Base-by-base conservation (phyloP, 2,113 vertebrate genomes). In the Coryphaenoides rupestris region DNA sequence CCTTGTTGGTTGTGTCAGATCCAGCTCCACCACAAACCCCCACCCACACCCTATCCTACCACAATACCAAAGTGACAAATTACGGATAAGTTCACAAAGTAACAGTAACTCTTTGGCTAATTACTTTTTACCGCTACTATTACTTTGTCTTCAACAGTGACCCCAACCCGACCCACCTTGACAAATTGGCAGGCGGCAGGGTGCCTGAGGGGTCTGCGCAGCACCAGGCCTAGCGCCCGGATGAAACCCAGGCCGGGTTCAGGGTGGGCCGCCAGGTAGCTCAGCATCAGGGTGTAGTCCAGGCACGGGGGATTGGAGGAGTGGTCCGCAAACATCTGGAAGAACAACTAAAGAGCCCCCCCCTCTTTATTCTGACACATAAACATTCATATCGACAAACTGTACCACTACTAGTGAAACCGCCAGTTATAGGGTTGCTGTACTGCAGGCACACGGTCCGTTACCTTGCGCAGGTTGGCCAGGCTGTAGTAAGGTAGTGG, bases 301-400 rank as follows among this genome's bases (percentile, higher is more conserved):
- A 98, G 81, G 58, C 60, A 78, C 9, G 90, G 71, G 1, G 89
- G 89, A 0, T 80, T 70, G 40, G 69, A 59, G 28, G 77, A 77
- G 26, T 22, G 77, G 82, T 93, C 89, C 1, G 81, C 91, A 91
- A 98, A 96, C 62, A 98, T 55, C 63, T 68, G 80, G 70, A 96
- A 97, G 80, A 98, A 94, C 78, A 96, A 93, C 96, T 98, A 57
- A 13, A 33, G 46, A 50, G 13, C n/a, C n/a, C n/a, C n/a, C n/a
- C n/a, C n/a, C n/a, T n/a, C n/a, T n/a, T n/a, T 40, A 40, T 40
- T 40, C 33, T 40, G 9, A 40, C 33, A 40, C 33, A n/a, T n/a
- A 12, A 40, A 40, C 33, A 10, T 40, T 7, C 9, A 10, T 50
- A 16, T 1, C 9, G n/a, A 50, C 47, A 17, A 50, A n/a, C 13